Evolutionary conservation across 2,113 vertebrate genomes (phyloP), one percentile per base, ranked within the genome.

Genomic region (Silurus asotus): DNA sequence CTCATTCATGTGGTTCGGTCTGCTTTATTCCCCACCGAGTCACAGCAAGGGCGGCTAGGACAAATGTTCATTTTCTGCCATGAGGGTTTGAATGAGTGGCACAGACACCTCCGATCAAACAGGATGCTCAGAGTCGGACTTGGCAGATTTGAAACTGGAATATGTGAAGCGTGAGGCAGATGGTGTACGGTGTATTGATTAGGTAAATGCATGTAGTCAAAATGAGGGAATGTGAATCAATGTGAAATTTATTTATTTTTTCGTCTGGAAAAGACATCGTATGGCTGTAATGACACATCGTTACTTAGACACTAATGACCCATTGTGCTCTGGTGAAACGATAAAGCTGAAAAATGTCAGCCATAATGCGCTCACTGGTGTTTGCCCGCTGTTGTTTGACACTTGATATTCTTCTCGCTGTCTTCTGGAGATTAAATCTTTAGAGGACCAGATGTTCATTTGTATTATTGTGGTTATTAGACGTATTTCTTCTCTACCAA

Each of bases 1-100:
- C 19, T 45, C 78, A 53, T 81, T 75, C 56, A 19, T n/a, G 6
- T 4, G 6, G 19, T 64, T 17, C 48, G 7, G 70, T 64, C 72
- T 23, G 11, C 48, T 28, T 11, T 53, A 28, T 48, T n/a, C 15
- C 84, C 65, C 23, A 6, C 64, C 20, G 65, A 61, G 61, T 70
- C 65, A 15, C 77, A 58, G 25, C 59, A 17, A 65, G 84, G 11
- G 37, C 19, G 5, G 62, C 17, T 55, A 48, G 17, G 49, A 93
- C 49, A 93, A 94, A 94, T 94, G 93, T 94, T 91, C 92, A 95
- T 94, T 94, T 95, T 93, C 94, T 94, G 93, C 91, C 89, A 83
- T 90, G 91, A 91, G 92, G 92, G 93, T 91, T 93, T 89, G 92
- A 91, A 94, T 93, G 93, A 94, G 93, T 92, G 86, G 84, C 90